A percentile compares a stretch with the other conserved stretches of the same genome.
Conservation (phyloP, 2,113 vertebrate genomes). For the Lepidothrix coronata region DNA sequence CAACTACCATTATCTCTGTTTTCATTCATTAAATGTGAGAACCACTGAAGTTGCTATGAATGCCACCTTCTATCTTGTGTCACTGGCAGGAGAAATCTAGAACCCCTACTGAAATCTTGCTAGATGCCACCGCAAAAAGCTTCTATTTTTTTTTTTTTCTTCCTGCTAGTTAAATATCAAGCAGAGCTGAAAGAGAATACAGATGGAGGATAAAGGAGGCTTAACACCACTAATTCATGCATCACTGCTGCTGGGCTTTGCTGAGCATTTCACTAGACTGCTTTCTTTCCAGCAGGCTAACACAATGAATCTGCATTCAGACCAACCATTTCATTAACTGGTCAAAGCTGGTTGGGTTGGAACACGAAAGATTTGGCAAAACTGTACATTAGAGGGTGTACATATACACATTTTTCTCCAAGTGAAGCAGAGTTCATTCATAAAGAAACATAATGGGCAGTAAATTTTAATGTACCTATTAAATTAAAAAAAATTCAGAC, state of each 20-base stretch:
- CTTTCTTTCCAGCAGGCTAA: not conserved
- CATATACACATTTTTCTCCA: not conserved
- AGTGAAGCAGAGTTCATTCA: not conserved
- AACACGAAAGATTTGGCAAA: not conserved
- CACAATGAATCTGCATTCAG: not conserved
- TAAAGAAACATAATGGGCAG: not conserved
- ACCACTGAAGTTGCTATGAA: not conserved
- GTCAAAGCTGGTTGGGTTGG: not conserved
- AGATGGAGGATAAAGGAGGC: not conserved
- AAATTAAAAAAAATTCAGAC: not conserved
- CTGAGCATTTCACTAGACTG: not conserved
- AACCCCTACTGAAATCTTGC: not conserved
- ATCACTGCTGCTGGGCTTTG: not conserved
- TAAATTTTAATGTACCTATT: not conserved
- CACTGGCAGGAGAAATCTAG: not conserved
- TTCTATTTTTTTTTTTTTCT: not conserved
- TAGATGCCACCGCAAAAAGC: not conserved
- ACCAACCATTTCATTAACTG: constrained; percentile 2
- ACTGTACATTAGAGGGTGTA: not conserved
- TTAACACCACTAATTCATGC: constrained; percentile 11
- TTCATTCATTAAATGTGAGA: not conserved
- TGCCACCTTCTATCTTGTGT: not conserved
- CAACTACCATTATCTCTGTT: not conserved
- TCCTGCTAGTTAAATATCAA: not conserved
- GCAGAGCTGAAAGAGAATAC: not conserved